A percentile compares a stretch with the other conserved stretches of the same genome.
These are phyloP conservation scores for Dufourea novaeangliae DNA, from an alignment of 1,140 invertebrate species.

Conservation along the genomic window DNA sequence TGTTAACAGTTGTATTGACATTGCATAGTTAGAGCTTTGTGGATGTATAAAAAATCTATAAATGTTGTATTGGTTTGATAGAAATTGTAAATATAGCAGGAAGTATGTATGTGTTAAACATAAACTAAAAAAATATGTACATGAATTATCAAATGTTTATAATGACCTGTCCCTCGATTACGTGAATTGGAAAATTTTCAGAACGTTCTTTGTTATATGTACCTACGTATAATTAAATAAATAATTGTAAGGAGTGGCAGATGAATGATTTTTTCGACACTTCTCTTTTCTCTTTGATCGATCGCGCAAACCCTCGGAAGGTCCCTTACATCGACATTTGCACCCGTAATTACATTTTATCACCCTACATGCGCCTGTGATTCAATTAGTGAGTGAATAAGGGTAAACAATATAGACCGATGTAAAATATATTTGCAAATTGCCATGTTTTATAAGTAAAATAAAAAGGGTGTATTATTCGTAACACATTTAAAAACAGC, in stretches of 20 bases:
- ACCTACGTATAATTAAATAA: background rate
- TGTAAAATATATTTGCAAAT: constrained; percentile 19
- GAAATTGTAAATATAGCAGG: too few species aligned
- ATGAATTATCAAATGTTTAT: too few species aligned
- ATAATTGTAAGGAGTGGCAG: background rate
- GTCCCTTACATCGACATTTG: constrained; percentile 81
- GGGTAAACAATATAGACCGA: constrained; percentile 65
- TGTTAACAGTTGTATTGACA: too few species aligned
- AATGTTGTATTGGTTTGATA: too few species aligned
- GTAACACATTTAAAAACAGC: background rate
- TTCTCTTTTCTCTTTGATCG: constrained; percentile 42
- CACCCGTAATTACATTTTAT: constrained; percentile 78
- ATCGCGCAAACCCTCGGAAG: constrained; percentile 67
- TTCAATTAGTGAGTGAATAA: constrained; percentile 79
- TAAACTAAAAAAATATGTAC: too few species aligned
- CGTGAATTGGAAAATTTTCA: too few species aligned
- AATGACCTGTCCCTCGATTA: too few species aligned
- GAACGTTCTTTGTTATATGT: too few species aligned
- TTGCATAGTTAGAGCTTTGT: too few species aligned
- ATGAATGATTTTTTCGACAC: constrained; percentile 29
- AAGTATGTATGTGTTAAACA: too few species aligned
- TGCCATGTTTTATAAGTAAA: background rate
- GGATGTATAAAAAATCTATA: too few species aligned
- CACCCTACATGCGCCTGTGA: constrained; percentile 78
- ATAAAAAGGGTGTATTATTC: too few species aligned